Conservation (phyloP, 2,797 vertebrate genomes). For the Siniperca obscura region DNA sequence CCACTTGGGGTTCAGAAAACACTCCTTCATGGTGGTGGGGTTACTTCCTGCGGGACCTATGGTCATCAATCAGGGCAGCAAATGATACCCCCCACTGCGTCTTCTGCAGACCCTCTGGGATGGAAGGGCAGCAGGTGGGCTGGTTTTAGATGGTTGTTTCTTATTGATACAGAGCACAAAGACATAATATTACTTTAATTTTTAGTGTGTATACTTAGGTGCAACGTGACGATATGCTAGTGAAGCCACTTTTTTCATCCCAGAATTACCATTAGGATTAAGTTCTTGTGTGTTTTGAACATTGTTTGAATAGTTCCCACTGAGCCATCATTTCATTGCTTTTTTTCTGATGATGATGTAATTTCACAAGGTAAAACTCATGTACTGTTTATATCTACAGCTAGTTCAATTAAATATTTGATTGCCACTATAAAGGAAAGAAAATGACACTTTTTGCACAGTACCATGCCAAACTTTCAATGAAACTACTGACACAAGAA, state of each 20-base stretch:
- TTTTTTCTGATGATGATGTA: background rate
- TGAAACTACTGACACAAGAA: slow-evolving; percentile 6
- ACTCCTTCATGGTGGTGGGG: slow-evolving; percentile 85
- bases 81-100: slow-evolving; percentile 79
- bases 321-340: background rate
- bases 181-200: slow-evolving; percentile 34
- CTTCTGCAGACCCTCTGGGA: slow-evolving; percentile 68
- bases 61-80: slow-evolving; percentile 84
- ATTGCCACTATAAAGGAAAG: background rate
- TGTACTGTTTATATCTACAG: background rate
- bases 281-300: background rate
- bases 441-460: too few relatives aligned
- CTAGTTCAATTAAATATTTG: background rate
- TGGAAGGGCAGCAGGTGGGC: slow-evolving; percentile 77
- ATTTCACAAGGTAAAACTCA: background rate
- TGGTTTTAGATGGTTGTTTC: slow-evolving; percentile 53
- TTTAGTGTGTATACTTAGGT: background rate
- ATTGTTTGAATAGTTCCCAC: background rate
- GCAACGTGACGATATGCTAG: background rate
- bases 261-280: background rate
- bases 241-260: background rate
- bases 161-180: slow-evolving; percentile 34
- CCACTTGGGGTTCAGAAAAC: slow-evolving; percentile 85
- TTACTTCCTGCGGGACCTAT: slow-evolving; percentile 83
- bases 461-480: background rate